Evolutionary conservation across 1,140 invertebrate species (phyloP).

Genomic region (Drosophila asahinai): DNA sequence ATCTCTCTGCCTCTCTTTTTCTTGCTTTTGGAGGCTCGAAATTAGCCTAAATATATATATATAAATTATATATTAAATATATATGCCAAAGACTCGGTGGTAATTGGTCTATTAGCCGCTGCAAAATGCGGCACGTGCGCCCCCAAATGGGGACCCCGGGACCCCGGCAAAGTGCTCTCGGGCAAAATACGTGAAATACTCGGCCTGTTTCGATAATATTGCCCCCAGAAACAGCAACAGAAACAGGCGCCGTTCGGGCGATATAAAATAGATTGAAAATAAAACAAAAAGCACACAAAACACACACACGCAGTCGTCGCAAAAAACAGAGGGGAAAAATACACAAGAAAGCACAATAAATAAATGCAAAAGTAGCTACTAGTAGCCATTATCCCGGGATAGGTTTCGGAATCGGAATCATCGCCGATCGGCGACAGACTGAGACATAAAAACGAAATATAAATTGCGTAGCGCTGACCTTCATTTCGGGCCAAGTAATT

Average conservation of each 20-base stretch:
- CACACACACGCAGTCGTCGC: slow-evolving; percentile 12
- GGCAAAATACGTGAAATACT: slow-evolving; percentile 39
- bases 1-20: not conserved
- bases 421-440: slow-evolving; percentile 25
- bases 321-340: slow-evolving; percentile 8
- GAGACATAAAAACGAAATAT: slow-evolving; percentile 79
- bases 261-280: slow-evolving; percentile 72
- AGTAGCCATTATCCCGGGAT: slow-evolving; percentile 28
- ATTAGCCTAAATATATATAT: not conserved
- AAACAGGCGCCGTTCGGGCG: slow-evolving; percentile 43
- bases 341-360: slow-evolving; percentile 50
- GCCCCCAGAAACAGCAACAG: slow-evolving; percentile 10
- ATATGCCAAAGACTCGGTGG: not conserved
- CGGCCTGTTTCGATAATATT: slow-evolving; percentile 10
- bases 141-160: slow-evolving; percentile 45
- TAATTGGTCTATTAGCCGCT: slow-evolving; percentile 47
- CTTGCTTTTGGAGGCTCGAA: not conserved
- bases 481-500: slow-evolving; percentile 81
- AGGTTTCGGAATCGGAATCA: slow-evolving; percentile 17
- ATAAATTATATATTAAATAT: no score
- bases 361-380: slow-evolving; percentile 60
- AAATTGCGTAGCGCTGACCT: slow-evolving; percentile 82
- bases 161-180: slow-evolving; percentile 20
- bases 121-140: slow-evolving; percentile 52
- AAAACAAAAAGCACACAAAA: slow-evolving; percentile 23